These are phyloP conservation scores for Hirtodrosophila histrioides DNA, from an alignment of 2,888 invertebrate species.

Conservation along the genomic window DNA sequence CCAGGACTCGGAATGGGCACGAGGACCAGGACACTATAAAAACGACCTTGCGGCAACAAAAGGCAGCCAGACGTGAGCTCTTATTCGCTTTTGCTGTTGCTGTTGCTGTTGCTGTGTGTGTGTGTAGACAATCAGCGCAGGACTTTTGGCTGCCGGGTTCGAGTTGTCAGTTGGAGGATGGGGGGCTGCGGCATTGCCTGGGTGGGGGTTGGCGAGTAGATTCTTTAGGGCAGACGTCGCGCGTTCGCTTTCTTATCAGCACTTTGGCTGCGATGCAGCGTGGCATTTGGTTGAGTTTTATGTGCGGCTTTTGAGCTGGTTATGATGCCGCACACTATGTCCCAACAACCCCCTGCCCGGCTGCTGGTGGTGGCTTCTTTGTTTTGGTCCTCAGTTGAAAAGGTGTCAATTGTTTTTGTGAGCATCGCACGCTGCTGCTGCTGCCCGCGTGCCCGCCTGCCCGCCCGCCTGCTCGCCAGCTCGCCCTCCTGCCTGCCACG, in stretches of 20 bases:
- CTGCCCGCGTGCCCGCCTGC: slow-evolving; percentile 23
- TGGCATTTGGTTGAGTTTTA: slow-evolving; percentile 77
- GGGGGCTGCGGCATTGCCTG: not conserved
- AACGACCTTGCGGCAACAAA: slow-evolving; percentile 79
- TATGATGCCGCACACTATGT: slow-evolving; percentile 55
- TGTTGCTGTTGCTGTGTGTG: slow-evolving; percentile 16
- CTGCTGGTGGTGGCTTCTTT: slow-evolving; percentile 52
- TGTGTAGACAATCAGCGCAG: slow-evolving; percentile 51
- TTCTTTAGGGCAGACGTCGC: slow-evolving; percentile 56
- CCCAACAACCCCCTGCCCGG: not conserved
- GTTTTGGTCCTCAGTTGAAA: slow-evolving; percentile 51
- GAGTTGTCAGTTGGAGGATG: slow-evolving; percentile 24
- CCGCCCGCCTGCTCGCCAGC: slow-evolving; percentile 29
- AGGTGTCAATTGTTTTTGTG: slow-evolving; percentile 72
- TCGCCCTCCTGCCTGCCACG: slow-evolving; percentile 39
- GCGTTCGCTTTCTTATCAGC: slow-evolving; percentile 69
- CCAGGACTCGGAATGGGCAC: not conserved
- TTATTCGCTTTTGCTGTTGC: slow-evolving; percentile 22
- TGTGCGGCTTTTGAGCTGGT: slow-evolving; percentile 76
- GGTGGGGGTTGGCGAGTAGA: slow-evolving; percentile 8
- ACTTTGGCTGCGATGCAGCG: slow-evolving; percentile 73
- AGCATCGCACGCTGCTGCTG: slow-evolving; percentile 11
- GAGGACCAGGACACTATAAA: slow-evolving; percentile 68
- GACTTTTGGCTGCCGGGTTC: slow-evolving; percentile 66
- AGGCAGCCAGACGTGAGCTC: slow-evolving; percentile 62